Percentiles rank a stretch among this genome's conserved stretches.
Evolutionary conservation across 1,140 invertebrate genomes (phyloP).

Genomic region (Danaus plexippus): DNA sequence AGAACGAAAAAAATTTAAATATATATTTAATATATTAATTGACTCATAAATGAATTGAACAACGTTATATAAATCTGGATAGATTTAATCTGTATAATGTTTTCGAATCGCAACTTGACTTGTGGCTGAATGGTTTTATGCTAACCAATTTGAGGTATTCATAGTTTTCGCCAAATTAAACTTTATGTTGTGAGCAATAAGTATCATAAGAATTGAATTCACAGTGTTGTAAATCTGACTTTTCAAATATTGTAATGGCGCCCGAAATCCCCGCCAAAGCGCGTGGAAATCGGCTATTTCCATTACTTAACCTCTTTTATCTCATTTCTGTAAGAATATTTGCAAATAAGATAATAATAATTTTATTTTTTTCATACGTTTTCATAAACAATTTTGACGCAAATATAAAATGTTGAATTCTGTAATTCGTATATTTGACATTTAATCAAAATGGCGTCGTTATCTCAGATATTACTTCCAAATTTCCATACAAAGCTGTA

Average conservation of each 20-base stretch:
- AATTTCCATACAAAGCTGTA: too few relatives aligned
- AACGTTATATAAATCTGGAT: slow-evolving; percentile 30
- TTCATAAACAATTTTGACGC: too few relatives aligned
- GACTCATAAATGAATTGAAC: slow-evolving; percentile 11
- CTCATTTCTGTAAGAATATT: slow-evolving; percentile 15
- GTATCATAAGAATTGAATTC: slow-evolving; percentile 3
- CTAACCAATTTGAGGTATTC: slow-evolving; percentile 23
- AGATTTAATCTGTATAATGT: slow-evolving; percentile 65
- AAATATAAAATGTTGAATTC: too few relatives aligned
- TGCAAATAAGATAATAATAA: too few relatives aligned
- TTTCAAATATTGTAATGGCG: slow-evolving; percentile 58
- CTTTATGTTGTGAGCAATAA: slow-evolving; percentile 13
- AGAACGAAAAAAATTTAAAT: background rate
- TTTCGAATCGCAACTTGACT: slow-evolving; percentile 62
- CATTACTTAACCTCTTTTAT: slow-evolving; percentile 48
- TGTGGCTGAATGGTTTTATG: slow-evolving; percentile 44
- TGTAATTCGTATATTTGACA: too few relatives aligned
- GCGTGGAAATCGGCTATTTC: slow-evolving; percentile 53
- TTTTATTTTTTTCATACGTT: too few relatives aligned
- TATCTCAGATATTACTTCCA: too few relatives aligned
- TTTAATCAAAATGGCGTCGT: too few relatives aligned
- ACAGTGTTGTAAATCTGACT: slow-evolving; percentile 33
- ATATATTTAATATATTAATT: slow-evolving; percentile 3
- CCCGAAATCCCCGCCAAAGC: slow-evolving; percentile 38
- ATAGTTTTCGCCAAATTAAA: slow-evolving; percentile 16